phyloP scores from a whole-genome alignment of 2,113 vertebrate species.

The Dromiciops gliroides region DNA sequence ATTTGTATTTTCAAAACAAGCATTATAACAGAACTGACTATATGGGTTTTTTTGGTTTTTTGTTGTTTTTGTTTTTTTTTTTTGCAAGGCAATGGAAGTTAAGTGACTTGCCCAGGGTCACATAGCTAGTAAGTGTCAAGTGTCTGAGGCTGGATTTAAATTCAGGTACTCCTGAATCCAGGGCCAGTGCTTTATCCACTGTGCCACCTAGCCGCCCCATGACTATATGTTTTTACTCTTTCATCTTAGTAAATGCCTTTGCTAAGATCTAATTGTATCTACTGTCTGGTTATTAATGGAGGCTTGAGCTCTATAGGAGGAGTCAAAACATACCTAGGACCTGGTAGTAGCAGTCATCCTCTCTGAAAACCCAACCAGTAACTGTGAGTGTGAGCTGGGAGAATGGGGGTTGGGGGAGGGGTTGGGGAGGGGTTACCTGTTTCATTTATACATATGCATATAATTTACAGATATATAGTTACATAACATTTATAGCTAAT shows the following conservation, averaged over 20 bases:
- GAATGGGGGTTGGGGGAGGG: background rate
- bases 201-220: no score
- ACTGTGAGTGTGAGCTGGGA: background rate
- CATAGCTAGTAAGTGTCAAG: no score
- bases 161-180: no score
- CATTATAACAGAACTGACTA: background rate
- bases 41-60: no score
- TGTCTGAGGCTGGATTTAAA: no score
- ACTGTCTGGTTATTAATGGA: background rate
- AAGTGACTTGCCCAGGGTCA: no score
- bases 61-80: no score
- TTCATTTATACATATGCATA: background rate
- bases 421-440: background rate
- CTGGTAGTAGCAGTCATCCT: background rate
- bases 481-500: background rate
- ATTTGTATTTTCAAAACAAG: background rate
- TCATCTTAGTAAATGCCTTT: background rate
- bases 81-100: no score
- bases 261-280: background rate
- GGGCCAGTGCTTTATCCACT: no score
- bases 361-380: background rate
- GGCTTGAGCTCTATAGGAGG: background rate
- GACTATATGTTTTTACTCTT: background rate
- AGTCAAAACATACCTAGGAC: background rate
- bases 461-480: background rate